Conservation (phyloP, 2,113 vertebrate genomes). For the Seriola aureovittata region DNA sequence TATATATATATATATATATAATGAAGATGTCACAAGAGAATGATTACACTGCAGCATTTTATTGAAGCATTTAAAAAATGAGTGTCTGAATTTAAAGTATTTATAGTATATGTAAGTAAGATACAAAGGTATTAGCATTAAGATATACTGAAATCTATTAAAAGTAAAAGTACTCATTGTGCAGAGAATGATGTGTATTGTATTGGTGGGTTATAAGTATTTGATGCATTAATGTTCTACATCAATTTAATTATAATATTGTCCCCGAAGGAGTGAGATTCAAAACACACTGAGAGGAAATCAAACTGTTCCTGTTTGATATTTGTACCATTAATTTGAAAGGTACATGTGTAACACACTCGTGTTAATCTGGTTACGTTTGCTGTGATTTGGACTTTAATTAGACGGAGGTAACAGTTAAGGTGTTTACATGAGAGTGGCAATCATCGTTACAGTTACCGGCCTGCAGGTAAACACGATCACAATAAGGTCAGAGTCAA, state of each 20-base stretch:
- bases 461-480: neutral
- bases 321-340: neutral
- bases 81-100: too few species aligned
- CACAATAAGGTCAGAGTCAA: neutral
- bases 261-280: neutral
- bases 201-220: too few species aligned
- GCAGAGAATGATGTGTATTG: too few species aligned
- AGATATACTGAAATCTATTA: too few species aligned
- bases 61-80: too few species aligned
- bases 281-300: neutral
- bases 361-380: neutral
- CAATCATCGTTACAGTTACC: constrained; percentile 7
- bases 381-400: neutral
- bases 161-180: too few species aligned
- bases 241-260: too few species aligned
- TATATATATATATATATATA: neutral
- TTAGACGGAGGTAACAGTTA: constrained; percentile 8
- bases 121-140: too few species aligned
- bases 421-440: constrained; percentile 9
- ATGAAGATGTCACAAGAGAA: neutral
- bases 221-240: too few species aligned
- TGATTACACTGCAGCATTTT: neutral
- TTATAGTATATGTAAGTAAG: too few species aligned
- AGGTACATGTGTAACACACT: neutral
- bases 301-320: neutral